phyloP scores from a whole-genome alignment of 2,797 vertebrate genomes.

The Botia almorhae region DNA sequence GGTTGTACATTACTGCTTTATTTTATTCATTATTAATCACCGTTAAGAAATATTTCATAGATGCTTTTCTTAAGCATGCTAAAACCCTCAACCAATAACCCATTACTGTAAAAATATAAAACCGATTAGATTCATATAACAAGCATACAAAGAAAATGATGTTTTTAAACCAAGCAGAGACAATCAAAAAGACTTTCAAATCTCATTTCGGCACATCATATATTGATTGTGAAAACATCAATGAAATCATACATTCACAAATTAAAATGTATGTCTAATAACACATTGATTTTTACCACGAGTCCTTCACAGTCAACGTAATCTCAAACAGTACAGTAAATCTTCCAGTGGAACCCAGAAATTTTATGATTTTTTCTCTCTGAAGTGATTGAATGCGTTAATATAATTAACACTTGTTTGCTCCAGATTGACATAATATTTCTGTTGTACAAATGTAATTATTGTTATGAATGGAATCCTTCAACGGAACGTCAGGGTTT shows the following conservation, averaged over 20 bases:
- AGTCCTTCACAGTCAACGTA: slow-evolving; percentile 38
- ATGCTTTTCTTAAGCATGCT: slow-evolving; percentile 14
- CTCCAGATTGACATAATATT: neutral
- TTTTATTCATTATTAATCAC: slow-evolving; percentile 35
- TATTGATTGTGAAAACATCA: slow-evolving; percentile 39
- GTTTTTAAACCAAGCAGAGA: slow-evolving; percentile 10
- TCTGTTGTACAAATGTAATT: neutral
- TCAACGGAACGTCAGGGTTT: neutral
- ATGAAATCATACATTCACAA: neutral
- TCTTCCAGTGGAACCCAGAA: slow-evolving; percentile 37
- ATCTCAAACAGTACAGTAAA: slow-evolving; percentile 34
- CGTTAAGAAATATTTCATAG: slow-evolving; percentile 24
- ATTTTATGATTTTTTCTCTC: neutral
- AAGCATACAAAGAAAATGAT: slow-evolving; percentile 23
- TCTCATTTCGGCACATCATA: slow-evolving; percentile 51
- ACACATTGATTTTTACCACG: slow-evolving; percentile 32
- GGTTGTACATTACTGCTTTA: slow-evolving; percentile 33
- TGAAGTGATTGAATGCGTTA: neutral
- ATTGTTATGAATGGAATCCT: slow-evolving; percentile 57
- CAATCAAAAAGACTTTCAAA: slow-evolving; percentile 20
- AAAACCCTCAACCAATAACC: slow-evolving; percentile 33
- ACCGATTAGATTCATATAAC: slow-evolving; percentile 24
- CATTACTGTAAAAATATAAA: slow-evolving; percentile 29
- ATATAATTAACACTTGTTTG: slow-evolving; percentile 28
- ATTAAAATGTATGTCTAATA: slow-evolving; percentile 22